Base-by-base conservation (phyloP, 2,888 invertebrate genomes). In the Drosophila greeni region DNA sequence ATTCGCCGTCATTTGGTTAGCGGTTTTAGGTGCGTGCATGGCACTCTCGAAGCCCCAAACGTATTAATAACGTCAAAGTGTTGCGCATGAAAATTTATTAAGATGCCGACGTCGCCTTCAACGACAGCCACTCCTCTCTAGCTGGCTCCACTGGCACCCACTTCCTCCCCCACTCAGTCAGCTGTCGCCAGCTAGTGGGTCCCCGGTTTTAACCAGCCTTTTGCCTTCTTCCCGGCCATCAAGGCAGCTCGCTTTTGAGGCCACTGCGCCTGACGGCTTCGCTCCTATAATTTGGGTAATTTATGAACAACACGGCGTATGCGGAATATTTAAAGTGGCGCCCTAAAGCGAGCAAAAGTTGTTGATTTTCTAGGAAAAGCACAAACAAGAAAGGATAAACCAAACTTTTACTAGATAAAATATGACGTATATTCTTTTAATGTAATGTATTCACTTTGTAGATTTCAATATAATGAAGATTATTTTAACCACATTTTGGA, bases 11-110 rank as follows among this genome's bases (percentile, higher is more conserved):
- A 43, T 53, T 68, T 51, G 72, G 82, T 65, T 85, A 47, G 82
- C 66, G 84, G 79, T 75, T 85, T 85, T 81, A 68, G 74, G 49
- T 70, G 77, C 78, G 78, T 74, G 74, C 76, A 23, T 36, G 42
- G 26, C 52, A 51, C 66, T 33, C 66, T 20, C 26, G 26, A 57
- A 29, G 59, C 24, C 70, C 70, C 64, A 53, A 70, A 51, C 52
- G 80, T 84, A 81, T 85, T 81, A 84, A 81, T 84, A 85, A 73
- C 79, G 79, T 84, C 85, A 85, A 77, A 80, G 79, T 81, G 82
- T 85, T 80, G 82, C 82, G 58, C 39, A 39, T 67, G 55, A 24
- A 77, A 81, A 85, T 80, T 84, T 85, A 80, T 80, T 82, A 84
- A 80, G 84, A 85, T 77, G 79, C 85, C 81, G 72, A 70, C 68